These are phyloP conservation scores for Cephus nigrinus DNA, from an alignment of 2,888 invertebrate genomes.

Conservation along the genomic window DNA sequence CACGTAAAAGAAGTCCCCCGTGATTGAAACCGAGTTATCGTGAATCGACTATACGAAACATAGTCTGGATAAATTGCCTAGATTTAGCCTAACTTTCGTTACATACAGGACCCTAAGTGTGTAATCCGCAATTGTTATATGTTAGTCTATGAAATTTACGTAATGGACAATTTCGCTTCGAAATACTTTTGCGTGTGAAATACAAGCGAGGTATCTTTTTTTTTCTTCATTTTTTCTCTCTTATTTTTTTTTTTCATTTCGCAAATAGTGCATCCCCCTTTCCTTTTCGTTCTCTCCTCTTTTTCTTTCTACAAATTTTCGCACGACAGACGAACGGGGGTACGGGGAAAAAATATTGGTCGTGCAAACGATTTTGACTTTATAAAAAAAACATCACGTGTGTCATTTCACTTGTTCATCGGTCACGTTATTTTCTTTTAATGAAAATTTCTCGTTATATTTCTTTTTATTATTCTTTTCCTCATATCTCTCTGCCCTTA, in stretches of 20 bases:
- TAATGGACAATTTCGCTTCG: not conserved
- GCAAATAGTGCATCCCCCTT: not conserved
- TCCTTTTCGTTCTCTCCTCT: not conserved
- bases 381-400: not conserved
- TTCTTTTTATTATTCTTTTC: not conserved
- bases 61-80: not conserved
- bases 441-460: not conserved
- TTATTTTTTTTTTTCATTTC: constrained; percentile 24
- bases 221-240: constrained; percentile 31
- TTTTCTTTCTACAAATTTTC: not conserved
- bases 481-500: not conserved
- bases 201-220: constrained; percentile 29
- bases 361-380: not conserved
- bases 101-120: not conserved
- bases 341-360: not conserved
- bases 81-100: not conserved
- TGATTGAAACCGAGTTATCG: too few relatives aligned
- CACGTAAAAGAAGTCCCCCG: too few relatives aligned
- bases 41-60: not conserved
- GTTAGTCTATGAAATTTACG: not conserved
- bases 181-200: constrained; percentile 34
- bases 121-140: not conserved
- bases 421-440: not conserved
- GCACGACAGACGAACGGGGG: not conserved
- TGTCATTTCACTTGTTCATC: not conserved